Conservation (phyloP, 2,797 vertebrate species). For the Lithobates sylvaticus region DNA sequence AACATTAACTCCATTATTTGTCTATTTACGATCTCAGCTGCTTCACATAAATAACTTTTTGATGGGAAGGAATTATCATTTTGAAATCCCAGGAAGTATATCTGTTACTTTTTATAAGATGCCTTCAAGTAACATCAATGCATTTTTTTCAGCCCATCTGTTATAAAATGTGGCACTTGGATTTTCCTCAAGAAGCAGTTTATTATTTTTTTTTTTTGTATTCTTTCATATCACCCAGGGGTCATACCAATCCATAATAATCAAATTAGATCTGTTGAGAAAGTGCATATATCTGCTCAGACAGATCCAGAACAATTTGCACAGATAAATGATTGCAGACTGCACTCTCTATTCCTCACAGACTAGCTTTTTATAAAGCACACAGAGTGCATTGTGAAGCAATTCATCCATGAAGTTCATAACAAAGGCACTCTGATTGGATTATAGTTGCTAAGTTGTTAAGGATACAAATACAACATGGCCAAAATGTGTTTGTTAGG, state of each 20-base stretch:
- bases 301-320: conserved; percentile 3
- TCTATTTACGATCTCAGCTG: conserved; percentile 18
- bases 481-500: too few species aligned
- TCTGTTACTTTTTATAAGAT: conserved; percentile 36
- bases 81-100: conserved; percentile 37
- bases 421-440: too few species aligned
- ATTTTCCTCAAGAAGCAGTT: conserved; percentile 17
- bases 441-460: too few species aligned
- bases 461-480: too few species aligned
- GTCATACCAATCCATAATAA: conserved; percentile 50
- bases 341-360: background rate
- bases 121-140: conserved; percentile 46
- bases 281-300: conserved; percentile 14
- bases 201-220: conserved; percentile 31
- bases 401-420: background rate
- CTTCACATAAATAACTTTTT: conserved; percentile 33
- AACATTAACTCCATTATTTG: conserved; percentile 15
- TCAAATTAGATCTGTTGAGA: conserved; percentile 36
- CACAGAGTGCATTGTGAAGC: background rate
- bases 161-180: conserved; percentile 42
- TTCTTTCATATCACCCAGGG: conserved; percentile 36
- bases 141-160: conserved; percentile 50
- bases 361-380: background rate
- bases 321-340: conserved; percentile 1
- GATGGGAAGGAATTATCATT: conserved; percentile 29